Evolutionary conservation across 2,888 invertebrate species (phyloP).

Genomic region (Rapana venosa): DNA sequence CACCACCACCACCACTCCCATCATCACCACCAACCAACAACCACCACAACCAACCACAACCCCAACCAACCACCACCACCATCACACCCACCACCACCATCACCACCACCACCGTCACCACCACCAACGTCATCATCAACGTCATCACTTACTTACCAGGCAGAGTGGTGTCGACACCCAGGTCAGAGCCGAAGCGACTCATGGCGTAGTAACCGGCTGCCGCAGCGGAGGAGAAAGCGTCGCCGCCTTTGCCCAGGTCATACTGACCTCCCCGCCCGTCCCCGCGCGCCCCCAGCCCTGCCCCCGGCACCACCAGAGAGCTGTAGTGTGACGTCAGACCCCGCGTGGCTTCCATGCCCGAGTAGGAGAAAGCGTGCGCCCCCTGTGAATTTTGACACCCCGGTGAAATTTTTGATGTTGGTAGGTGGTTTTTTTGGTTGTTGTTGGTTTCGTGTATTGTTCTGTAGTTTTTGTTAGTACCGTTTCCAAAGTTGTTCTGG

Average conservation of each 20-base stretch:
- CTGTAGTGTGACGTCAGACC: conserved; percentile 74
- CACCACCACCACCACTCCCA: no score
- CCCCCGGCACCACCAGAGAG: conserved; percentile 79
- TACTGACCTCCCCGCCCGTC: conserved; percentile 50
- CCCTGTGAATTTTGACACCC: conserved; percentile 44
- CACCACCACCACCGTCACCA: not conserved
- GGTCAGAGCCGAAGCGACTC: conserved; percentile 55
- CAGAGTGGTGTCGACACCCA: conserved; percentile 53
- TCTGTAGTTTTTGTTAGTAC: no score
- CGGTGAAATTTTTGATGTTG: no score
- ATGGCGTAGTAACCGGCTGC: conserved; percentile 52
- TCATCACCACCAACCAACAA: not conserved
- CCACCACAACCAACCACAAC: not conserved
- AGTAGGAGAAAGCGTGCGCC: conserved; percentile 57
- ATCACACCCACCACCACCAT: not conserved
- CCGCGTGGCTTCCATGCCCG: conserved; percentile 55
- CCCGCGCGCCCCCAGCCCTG: conserved; percentile 49
- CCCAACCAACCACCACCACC: not conserved
- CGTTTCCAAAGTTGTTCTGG: no score
- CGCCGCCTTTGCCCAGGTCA: conserved; percentile 52
- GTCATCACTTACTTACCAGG: conserved; percentile 42
- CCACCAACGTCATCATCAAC: not conserved
- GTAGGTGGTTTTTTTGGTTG: no score
- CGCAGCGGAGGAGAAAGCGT: conserved; percentile 50
- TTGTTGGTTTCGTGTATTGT: no score